Conservation (phyloP, 2,888 invertebrate species). For the Cynaeus angustus region DNA sequence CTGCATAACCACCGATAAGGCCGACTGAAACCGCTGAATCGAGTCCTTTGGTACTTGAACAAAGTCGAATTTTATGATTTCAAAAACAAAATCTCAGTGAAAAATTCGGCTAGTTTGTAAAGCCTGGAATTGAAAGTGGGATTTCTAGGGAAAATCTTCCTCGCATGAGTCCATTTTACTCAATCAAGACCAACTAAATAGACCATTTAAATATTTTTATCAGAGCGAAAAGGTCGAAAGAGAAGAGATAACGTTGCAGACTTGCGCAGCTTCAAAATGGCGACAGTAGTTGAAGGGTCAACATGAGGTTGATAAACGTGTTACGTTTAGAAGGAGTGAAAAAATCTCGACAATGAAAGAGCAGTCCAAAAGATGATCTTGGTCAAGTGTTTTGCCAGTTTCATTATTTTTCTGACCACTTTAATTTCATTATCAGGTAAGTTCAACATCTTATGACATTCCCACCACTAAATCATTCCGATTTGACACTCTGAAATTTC, state of each 20-base stretch:
- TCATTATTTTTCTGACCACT: constrained; percentile 13
- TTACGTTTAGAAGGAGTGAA: constrained; percentile 2
- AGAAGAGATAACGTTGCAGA: constrained; percentile 29
- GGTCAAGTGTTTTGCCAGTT: constrained; percentile 21
- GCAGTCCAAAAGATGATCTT: constrained; percentile 12
- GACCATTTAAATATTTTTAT: constrained; percentile 33
- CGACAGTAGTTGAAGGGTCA: constrained; percentile 27
- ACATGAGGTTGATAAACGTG: constrained; percentile 30
- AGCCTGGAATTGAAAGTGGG: background rate
- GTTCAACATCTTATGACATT: background rate
- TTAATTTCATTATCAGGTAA: constrained; percentile 15
- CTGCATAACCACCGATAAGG: constrained; percentile 47
- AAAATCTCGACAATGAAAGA: constrained; percentile 8
- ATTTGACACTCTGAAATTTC: too few relatives aligned
- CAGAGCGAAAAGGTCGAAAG: constrained; percentile 26
- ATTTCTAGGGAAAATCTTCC: background rate
- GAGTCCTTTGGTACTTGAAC: constrained; percentile 21
- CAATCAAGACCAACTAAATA: constrained; percentile 26
- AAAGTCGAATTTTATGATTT: constrained; percentile 6
- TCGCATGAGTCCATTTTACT: constrained; percentile 11
- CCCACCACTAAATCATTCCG: too few relatives aligned
- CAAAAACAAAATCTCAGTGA: background rate
- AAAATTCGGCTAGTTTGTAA: constrained; percentile 7
- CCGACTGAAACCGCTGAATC: constrained; percentile 34
- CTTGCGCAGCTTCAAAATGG: constrained; percentile 46